Conservation (phyloP, 2,888 invertebrate genomes). For the Polyommatus iphigenia region DNA sequence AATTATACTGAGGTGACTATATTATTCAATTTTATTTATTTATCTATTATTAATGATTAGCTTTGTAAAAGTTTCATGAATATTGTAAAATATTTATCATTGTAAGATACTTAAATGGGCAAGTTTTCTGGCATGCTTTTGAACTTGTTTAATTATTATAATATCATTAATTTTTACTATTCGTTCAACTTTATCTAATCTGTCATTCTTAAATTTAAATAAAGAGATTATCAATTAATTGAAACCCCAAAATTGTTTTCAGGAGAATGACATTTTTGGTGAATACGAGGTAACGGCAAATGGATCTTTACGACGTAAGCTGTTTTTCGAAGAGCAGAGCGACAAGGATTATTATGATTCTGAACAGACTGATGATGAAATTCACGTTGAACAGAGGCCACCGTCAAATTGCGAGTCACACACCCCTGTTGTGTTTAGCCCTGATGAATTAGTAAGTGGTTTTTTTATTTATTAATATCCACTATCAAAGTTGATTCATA, state of each 20-base stretch:
- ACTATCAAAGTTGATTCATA: too few relatives aligned
- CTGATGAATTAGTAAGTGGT: conserved; percentile 57
- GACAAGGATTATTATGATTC: conserved; percentile 71
- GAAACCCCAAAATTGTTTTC: conserved; percentile 37
- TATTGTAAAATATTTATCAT: too few relatives aligned
- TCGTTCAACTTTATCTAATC: too few relatives aligned
- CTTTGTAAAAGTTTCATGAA: neutral
- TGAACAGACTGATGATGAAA: conserved; percentile 70
- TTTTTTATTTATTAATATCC: too few relatives aligned
- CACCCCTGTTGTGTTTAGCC: conserved; percentile 63
- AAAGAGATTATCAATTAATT: too few relatives aligned
- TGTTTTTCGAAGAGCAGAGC: conserved; percentile 71
- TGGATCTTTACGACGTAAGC: conserved; percentile 66
- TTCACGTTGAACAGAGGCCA: conserved; percentile 53
- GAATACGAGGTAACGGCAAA: conserved; percentile 71
- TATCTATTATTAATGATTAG: neutral
- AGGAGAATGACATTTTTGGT: conserved; percentile 68
- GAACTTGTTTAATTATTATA: too few relatives aligned
- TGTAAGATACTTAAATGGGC: too few relatives aligned
- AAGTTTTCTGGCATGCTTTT: too few relatives aligned
- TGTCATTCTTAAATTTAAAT: too few relatives aligned
- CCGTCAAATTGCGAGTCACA: conserved; percentile 62
- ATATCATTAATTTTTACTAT: too few relatives aligned
- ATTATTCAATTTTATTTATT: neutral
- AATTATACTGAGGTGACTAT: conserved; percentile 74